Conservation (phyloP, 2,797 vertebrate genomes). For the Bufotes viridis region DNA sequence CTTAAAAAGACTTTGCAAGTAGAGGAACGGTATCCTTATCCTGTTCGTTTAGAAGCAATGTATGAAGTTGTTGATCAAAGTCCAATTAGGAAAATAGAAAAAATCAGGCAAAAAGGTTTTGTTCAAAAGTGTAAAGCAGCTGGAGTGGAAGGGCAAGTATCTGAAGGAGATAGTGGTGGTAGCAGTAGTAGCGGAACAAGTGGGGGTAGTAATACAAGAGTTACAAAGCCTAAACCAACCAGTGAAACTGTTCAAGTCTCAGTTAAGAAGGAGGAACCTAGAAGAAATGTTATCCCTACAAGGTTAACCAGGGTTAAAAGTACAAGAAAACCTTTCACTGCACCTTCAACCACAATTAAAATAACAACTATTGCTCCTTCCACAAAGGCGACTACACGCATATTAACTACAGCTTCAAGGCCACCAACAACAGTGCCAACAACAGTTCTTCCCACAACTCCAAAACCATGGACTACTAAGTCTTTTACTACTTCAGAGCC, state of each 20-base stretch:
- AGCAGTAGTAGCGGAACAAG: neutral
- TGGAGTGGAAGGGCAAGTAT: constrained; percentile 91
- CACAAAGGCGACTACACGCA: constrained; percentile 68
- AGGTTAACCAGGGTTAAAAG: constrained; percentile 73
- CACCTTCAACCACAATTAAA: constrained; percentile 71
- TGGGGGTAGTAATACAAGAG: constrained; percentile 59
- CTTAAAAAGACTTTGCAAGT: constrained; percentile 95
- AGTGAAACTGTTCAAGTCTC: constrained; percentile 62
- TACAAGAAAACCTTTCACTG: constrained; percentile 69
- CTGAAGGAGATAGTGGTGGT: constrained; percentile 71
- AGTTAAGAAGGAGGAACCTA: constrained; percentile 68
- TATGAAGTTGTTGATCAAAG: constrained; percentile 94
- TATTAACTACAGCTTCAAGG: constrained; percentile 65
- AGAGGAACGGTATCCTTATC: constrained; percentile 95
- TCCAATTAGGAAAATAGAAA: constrained; percentile 91
- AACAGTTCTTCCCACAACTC: constrained; percentile 73
- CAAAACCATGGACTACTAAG: constrained; percentile 76
- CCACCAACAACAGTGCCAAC: constrained; percentile 66
- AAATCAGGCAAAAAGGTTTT: constrained; percentile 93
- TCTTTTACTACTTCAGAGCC: constrained; percentile 71
- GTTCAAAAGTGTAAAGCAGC: constrained; percentile 92
- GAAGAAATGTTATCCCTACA: constrained; percentile 69
- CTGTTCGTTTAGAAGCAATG: constrained; percentile 94
- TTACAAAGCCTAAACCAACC: constrained; percentile 51
- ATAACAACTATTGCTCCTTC: constrained; percentile 72